A percentile compares a stretch with the other conserved stretches of the same genome.
Conservation (phyloP, 1,140 invertebrate genomes). For the Vollenhovia emeryi region DNA sequence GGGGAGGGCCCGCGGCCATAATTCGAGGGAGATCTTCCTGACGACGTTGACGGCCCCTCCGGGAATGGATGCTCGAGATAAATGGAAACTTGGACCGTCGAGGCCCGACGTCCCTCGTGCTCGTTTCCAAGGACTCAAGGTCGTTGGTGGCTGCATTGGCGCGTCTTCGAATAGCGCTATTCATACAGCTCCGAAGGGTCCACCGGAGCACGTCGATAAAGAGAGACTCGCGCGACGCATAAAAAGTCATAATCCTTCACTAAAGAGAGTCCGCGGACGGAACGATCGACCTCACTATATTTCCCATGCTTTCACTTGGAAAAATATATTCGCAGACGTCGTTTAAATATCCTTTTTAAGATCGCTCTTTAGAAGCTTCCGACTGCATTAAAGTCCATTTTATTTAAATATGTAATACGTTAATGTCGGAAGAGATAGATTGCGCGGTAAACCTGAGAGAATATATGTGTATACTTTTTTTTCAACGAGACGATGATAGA, state of each 20-base stretch:
- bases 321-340: conserved; percentile 16
- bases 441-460: neutral
- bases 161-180: neutral
- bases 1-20: conserved; percentile 51
- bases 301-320: conserved; percentile 1
- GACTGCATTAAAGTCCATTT: neutral
- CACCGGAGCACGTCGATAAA: conserved; percentile 38
- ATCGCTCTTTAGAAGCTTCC: neutral
- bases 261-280: conserved; percentile 31
- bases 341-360: neutral
- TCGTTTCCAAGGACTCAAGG: conserved; percentile 10
- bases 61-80: conserved; percentile 68
- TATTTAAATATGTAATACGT: conserved; percentile 15
- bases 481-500: neutral
- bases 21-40: conserved; percentile 71
- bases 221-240: conserved; percentile 52
- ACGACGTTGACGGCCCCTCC: conserved; percentile 70
- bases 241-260: conserved; percentile 57
- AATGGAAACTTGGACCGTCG: conserved; percentile 62
- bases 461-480: neutral
- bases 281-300: conserved; percentile 11
- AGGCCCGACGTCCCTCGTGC: conserved; percentile 6
- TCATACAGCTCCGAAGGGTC: neutral
- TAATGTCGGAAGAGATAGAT: neutral
- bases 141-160: conserved; percentile 8